Evolutionary conservation across 2,797 vertebrate species (phyloP), one percentile per base, ranked within the genome.

Genomic region (Propithecus deckenii): DNA sequence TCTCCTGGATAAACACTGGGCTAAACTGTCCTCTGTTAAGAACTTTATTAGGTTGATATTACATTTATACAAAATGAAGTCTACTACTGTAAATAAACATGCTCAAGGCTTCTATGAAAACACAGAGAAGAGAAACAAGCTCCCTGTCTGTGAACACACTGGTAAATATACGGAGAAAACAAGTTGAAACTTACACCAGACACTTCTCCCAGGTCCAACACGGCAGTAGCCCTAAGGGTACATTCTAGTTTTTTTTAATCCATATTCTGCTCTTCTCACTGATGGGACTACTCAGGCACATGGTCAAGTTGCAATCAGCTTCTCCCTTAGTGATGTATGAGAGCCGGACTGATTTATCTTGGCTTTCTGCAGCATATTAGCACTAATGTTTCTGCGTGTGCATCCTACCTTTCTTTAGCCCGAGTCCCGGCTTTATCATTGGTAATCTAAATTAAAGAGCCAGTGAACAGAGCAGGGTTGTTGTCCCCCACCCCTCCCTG

Each of bases 261-360:
- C 98, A 98, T 97, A 97, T 97, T 99, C 98, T 8, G 91, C 93
- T 98, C 97, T 98, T 98, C 98, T 98, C 98, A 97, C 98, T 98
- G 98, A 98, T 98, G 98, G 98, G 98, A 98, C 98, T 98, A 98
- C 98, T 98, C 98, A 98, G 98, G 98, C 99, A 99, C 98, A 99
- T 99, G 99, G 98, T 99, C 98, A 98, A 98, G 98, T 98, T 98
- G 98, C 98, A 98, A 98, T 98, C 98, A 98, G 98, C 98, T 98
- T 98, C 98, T 98, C 98, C 95, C 98, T 98, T 95, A 97, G 97
- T 98, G 98, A 98, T 98, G 98, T 98, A 98, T 92, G 98, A 98
- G 98, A 98, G 98, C 98, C 94, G 97, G 96, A 95, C 98, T 98
- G 98, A 98, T 99, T 98, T 99, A 99, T 98, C 98, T 98, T 93